Conservation (phyloP, 1,140 invertebrate species). For the Drosophila repletoides region DNA sequence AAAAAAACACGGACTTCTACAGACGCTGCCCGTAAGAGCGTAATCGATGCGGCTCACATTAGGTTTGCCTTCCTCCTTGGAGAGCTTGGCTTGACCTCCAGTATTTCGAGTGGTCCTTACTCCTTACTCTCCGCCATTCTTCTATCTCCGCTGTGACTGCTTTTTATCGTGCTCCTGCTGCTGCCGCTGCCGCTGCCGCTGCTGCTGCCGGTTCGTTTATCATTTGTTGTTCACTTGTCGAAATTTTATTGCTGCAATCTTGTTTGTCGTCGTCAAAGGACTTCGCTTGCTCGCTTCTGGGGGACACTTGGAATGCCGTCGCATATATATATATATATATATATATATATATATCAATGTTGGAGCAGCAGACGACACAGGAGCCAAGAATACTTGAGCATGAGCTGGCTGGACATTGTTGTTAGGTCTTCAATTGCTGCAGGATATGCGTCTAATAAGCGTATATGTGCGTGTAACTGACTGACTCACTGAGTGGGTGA, state of each 20-base stretch:
- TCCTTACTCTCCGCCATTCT: slow-evolving; percentile 17
- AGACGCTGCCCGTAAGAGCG: slow-evolving; percentile 29
- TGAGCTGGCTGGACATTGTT: slow-evolving; percentile 51
- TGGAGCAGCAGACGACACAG: slow-evolving; percentile 37
- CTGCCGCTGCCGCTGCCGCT: too few relatives aligned
- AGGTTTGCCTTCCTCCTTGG: slow-evolving; percentile 39
- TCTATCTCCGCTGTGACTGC: neutral
- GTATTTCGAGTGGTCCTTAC: slow-evolving; percentile 55
- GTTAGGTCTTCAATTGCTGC: slow-evolving; percentile 40
- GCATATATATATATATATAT: neutral
- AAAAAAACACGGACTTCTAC: slow-evolving; percentile 25
- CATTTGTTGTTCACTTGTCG: slow-evolving; percentile 80
- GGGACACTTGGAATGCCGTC: slow-evolving; percentile 57
- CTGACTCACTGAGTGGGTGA: neutral
- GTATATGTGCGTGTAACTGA: slow-evolving; percentile 34
- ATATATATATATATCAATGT: slow-evolving; percentile 14
- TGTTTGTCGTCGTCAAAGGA: slow-evolving; percentile 72
- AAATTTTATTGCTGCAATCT: slow-evolving; percentile 81
- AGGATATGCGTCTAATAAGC: slow-evolving; percentile 76
- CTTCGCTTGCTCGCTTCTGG: slow-evolving; percentile 39
- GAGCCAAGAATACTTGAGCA: slow-evolving; percentile 29
- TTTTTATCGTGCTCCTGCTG: neutral
- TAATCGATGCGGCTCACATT: slow-evolving; percentile 74
- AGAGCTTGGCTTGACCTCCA: slow-evolving; percentile 30
- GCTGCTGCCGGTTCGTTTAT: slow-evolving; percentile 75